Conservation (phyloP, 2,113 vertebrate genomes). For the Mastomys natalensis region DNA sequence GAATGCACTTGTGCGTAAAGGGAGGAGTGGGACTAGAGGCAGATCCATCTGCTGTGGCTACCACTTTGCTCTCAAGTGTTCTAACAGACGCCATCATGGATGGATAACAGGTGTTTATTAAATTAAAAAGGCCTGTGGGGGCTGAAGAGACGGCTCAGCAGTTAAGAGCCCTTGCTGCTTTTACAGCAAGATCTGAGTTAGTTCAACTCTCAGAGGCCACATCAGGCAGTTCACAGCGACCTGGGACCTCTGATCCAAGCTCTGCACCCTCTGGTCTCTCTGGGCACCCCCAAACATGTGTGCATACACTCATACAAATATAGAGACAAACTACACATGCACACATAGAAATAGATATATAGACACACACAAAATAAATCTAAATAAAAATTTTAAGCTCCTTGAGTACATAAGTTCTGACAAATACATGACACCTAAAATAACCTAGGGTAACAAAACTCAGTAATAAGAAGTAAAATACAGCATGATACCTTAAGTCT, state of each 20-base stretch:
- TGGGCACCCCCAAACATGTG: neutral
- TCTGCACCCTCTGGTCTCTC: neutral
- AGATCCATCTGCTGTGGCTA: neutral
- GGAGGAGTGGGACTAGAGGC: neutral
- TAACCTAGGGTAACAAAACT: neutral
- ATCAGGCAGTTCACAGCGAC: neutral
- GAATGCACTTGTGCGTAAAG: neutral
- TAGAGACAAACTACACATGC: neutral
- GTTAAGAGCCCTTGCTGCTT: neutral
- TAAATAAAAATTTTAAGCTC: neutral
- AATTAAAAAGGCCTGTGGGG: neutral
- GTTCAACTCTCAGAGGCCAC: neutral
- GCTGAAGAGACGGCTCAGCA: neutral
- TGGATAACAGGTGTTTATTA: neutral
- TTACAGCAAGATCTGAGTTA: neutral
- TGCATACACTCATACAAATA: neutral
- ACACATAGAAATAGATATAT: neutral
- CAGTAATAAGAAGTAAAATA: neutral
- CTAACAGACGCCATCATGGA: neutral
- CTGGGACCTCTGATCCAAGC: too few relatives aligned
- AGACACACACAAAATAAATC: neutral
- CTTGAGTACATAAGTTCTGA: neutral
- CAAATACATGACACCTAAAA: neutral
- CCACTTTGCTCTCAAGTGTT: neutral
- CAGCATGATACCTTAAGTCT: neutral